Percentiles rank a stretch among this genome's conserved stretches.
Evolutionary conservation across 2,113 vertebrate species (phyloP).

Genomic region (Oreochromis aureus): DNA sequence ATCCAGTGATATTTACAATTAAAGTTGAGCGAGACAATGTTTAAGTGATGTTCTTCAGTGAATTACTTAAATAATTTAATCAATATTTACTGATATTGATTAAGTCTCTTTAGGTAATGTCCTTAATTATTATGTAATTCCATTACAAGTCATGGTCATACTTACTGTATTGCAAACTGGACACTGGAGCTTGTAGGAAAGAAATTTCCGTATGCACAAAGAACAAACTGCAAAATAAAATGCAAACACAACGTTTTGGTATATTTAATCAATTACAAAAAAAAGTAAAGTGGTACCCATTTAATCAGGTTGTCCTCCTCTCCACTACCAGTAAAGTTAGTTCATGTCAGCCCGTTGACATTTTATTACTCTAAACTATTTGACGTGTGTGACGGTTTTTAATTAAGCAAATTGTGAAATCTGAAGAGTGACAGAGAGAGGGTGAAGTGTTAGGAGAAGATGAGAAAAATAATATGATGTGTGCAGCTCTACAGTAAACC

Average conservation of each 20-base stretch:
- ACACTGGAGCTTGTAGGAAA: conserved; percentile 89
- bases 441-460: not conserved
- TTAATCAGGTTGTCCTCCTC: not conserved
- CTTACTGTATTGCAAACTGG: conserved; percentile 90
- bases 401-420: not conserved
- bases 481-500: not conserved
- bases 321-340: not conserved
- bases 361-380: not conserved
- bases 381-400: not conserved
- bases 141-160: conserved; percentile 16
- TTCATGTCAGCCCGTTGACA: not conserved
- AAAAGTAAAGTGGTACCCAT: not conserved
- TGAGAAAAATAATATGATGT: not conserved
- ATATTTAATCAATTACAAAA: not conserved
- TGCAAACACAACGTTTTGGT: conserved; percentile 13
- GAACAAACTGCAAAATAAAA: conserved; percentile 84
- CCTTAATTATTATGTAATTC: not conserved
- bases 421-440: not conserved
- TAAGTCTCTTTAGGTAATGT: not conserved
- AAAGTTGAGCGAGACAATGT: not conserved
- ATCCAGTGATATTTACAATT: not conserved
- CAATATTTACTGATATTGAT: not conserved
- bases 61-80: not conserved
- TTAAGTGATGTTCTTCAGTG: not conserved
- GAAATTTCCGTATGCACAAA: conserved; percentile 90